Percentiles rank a stretch among this genome's conserved stretches.
These are phyloP conservation scores for Cephalopholis sonnerati DNA, from an alignment of 2,113 vertebrate genomes.

Conservation along the genomic window DNA sequence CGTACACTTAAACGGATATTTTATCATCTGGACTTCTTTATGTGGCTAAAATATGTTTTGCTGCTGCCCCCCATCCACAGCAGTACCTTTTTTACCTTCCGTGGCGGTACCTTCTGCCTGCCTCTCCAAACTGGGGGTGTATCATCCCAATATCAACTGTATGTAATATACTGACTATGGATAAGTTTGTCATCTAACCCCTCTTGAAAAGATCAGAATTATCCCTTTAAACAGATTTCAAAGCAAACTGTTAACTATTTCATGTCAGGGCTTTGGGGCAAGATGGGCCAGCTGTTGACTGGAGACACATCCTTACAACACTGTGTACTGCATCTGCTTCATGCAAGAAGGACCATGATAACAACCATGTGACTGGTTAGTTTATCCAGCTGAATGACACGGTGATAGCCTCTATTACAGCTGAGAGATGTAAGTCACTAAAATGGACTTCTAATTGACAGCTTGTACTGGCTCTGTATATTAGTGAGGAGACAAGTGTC, in stretches of 20 bases:
- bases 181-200: no score
- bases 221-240: not conserved
- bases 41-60: not conserved
- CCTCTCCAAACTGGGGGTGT: no score
- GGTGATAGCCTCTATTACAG: slow-evolving; percentile 32
- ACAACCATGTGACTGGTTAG: slow-evolving; percentile 22
- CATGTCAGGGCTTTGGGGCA: not conserved
- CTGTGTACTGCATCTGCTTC: slow-evolving; percentile 18
- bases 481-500: slow-evolving; percentile 57
- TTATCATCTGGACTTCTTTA: no score
- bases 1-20: no score
- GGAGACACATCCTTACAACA: not conserved
- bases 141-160: no score
- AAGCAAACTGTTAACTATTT: not conserved
- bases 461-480: slow-evolving; percentile 62
- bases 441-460: slow-evolving; percentile 74
- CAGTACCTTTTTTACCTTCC: no score
- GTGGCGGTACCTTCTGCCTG: no score
- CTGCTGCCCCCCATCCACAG: no score
- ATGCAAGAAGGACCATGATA: slow-evolving; percentile 1
- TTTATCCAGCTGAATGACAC: slow-evolving; percentile 26
- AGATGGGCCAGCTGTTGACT: not conserved
- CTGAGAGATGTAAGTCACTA: slow-evolving; percentile 56
- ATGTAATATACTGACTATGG: no score
- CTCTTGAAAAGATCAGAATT: no score